Conservation (phyloP, 1,140 invertebrate genomes). For the Leptonema lineaticorne region DNA sequence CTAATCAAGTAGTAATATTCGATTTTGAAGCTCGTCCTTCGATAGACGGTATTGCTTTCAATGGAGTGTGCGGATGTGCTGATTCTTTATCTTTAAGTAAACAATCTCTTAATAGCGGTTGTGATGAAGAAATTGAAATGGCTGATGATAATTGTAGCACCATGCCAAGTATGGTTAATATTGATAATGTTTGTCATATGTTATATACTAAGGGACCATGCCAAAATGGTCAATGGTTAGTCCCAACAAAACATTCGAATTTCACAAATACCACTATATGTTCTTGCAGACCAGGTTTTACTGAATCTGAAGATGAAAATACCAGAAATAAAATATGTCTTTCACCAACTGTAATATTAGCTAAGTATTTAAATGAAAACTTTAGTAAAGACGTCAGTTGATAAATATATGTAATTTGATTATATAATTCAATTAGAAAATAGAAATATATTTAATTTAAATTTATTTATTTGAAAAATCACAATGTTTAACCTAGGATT, state of each 20-base stretch:
- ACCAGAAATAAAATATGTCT: constrained; percentile 47
- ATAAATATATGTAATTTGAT: too few species aligned
- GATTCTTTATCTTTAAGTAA: constrained; percentile 46
- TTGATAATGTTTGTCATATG: constrained; percentile 67
- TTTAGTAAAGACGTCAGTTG: background rate
- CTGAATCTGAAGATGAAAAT: constrained; percentile 45
- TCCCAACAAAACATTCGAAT: constrained; percentile 52
- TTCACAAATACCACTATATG: constrained; percentile 60
- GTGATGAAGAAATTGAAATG: constrained; percentile 45
- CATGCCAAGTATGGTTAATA: constrained; percentile 60
- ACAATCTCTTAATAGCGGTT: constrained; percentile 44
- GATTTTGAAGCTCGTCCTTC: constrained; percentile 74
- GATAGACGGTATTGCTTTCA: constrained; percentile 76
- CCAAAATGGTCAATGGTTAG: constrained; percentile 70
- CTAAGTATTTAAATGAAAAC: constrained; percentile 58
- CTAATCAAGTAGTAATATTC: constrained; percentile 71
- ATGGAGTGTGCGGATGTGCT: constrained; percentile 74
- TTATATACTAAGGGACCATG: constrained; percentile 75
- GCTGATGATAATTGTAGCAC: constrained; percentile 40
- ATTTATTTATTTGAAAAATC: too few species aligned
- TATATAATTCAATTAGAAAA: background rate
- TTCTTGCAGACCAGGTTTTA: constrained; percentile 71
- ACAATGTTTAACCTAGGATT: too few species aligned
- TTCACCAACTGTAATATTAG: constrained; percentile 56
- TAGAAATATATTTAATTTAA: background rate